These are phyloP conservation scores for Colinus virginianus DNA, from an alignment of 2,113 vertebrate species.

Conservation along the genomic window DNA sequence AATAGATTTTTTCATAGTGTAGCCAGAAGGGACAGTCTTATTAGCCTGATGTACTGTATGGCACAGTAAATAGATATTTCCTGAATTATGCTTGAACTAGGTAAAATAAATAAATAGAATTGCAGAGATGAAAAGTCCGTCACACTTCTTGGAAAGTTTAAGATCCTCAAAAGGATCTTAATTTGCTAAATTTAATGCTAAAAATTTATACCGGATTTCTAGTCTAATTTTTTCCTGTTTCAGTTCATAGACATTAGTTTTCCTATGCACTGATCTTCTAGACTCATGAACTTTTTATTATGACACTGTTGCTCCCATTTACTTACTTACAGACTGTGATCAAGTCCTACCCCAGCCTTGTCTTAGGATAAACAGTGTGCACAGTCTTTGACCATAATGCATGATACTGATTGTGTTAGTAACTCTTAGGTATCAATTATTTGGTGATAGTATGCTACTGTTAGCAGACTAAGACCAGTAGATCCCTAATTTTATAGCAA, in stretches of 20 bases:
- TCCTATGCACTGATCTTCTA: not conserved
- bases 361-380: not conserved
- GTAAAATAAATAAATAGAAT: not conserved
- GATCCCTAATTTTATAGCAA: not conserved
- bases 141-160: not conserved
- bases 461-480: not conserved
- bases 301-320: not conserved
- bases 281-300: not conserved
- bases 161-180: not conserved
- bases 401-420: not conserved
- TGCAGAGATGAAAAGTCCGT: not conserved
- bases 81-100: not conserved
- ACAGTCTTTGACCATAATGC: not conserved
- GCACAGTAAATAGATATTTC: not conserved
- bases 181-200: too few species aligned
- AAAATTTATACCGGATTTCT: not conserved
- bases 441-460: not conserved
- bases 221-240: not conserved
- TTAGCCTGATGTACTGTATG: not conserved
- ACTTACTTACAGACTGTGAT: not conserved
- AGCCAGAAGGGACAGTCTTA: not conserved
- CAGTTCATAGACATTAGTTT: not conserved
- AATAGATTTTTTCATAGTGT: accelerated
- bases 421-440: not conserved
- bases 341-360: not conserved